Base-by-base conservation (phyloP, 2,113 vertebrate genomes). In the Alligator sinensis region DNA sequence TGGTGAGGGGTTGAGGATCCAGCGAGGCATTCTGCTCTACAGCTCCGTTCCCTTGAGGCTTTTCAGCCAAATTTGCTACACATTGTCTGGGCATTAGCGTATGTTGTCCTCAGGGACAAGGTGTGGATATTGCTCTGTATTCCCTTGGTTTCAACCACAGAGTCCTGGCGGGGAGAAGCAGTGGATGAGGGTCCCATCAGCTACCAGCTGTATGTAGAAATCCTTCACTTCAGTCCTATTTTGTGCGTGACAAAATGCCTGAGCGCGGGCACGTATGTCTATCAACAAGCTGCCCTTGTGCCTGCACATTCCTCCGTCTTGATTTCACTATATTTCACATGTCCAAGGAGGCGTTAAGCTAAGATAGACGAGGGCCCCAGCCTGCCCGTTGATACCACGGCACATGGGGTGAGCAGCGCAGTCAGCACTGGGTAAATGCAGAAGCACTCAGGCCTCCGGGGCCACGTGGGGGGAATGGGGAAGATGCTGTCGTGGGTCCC, bases 181-280 rank as follows among this genome's bases (percentile, higher is more conserved):
- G 63, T 61, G 25, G 47, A 21, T 34, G 9, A 13, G 28, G 57
- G 28, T 61, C 80, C 25, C n/a, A 25, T 22, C 76, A 3, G 0
- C n/a, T 5, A 70, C 5, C 6, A 18, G 1, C 74, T 4, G 1
- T 3, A 16, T 62, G 30, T 2, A 1, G 30, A 1, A 0, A 1
- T 13, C 84, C 25, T 70, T 78, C 27, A 19, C 61, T 63, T 81
- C 30, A 27, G 70, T 28, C 3, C 0, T 3, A 0, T 1, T 11
- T 61, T 1, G 5, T 5, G 12, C 77, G 27, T 22, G 72, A 14
- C 66, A n/a, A 17, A 74, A 4, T 12, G 61, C 76, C 84, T 11
- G n/a, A 11, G 2, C 2, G 3, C 59, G 59, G 24, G 54, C 70
- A 2, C 0, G 0, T 0, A 8, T 3, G 10, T 62, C 21, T 55